Conservation (phyloP, 2,888 invertebrate genomes). For the Oxytorus armatus region DNA sequence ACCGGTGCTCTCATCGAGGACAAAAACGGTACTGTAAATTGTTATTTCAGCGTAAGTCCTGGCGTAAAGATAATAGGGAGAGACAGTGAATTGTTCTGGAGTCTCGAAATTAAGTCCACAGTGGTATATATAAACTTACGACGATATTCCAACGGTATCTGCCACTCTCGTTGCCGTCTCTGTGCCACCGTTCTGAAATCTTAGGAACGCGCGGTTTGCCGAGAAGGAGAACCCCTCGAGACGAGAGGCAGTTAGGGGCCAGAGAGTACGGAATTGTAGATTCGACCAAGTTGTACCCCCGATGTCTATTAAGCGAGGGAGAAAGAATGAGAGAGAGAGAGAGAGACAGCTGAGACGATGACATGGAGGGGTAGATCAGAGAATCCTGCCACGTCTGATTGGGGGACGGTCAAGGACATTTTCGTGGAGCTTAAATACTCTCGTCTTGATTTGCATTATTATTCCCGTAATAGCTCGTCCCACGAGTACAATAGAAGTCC, state of each 20-base stretch:
- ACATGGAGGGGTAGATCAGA: slow-evolving; percentile 30
- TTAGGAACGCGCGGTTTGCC: slow-evolving; percentile 35
- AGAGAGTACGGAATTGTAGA: slow-evolving; percentile 54
- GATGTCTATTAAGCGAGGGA: slow-evolving; percentile 48
- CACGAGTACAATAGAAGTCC: slow-evolving; percentile 46
- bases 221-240: slow-evolving; percentile 44
- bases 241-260: slow-evolving; percentile 30
- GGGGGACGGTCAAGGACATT: slow-evolving; percentile 60
- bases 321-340: slow-evolving; percentile 24
- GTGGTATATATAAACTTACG: slow-evolving; percentile 22
- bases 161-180: slow-evolving; percentile 37
- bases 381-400: slow-evolving; percentile 45
- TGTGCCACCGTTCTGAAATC: slow-evolving; percentile 18
- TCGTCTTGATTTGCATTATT: slow-evolving; percentile 58
- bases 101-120: slow-evolving; percentile 47
- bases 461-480: slow-evolving; percentile 42
- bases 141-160: slow-evolving; percentile 44
- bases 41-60: slow-evolving; percentile 42
- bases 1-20: slow-evolving; percentile 22
- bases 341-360: slow-evolving; percentile 1
- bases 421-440: slow-evolving; percentile 41
- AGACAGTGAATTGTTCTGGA: slow-evolving; percentile 42
- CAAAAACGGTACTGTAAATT: slow-evolving; percentile 38
- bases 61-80: no score
- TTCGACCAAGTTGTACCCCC: slow-evolving; percentile 56